Evolutionary conservation across 2,888 invertebrate genomes (phyloP).

Genomic region (Pyrocoelia pectoralis): DNA sequence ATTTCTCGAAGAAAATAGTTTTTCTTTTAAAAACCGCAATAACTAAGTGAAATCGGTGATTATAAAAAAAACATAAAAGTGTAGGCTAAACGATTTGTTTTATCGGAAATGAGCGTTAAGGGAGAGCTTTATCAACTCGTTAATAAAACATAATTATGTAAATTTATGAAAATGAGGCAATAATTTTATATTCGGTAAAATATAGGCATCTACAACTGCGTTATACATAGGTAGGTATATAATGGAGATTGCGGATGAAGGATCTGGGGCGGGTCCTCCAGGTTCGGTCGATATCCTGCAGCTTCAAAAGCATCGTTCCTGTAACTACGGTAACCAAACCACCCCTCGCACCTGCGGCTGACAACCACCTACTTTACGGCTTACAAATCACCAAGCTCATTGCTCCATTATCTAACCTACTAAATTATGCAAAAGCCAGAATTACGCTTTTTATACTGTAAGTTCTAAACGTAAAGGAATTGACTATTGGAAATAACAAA

Average conservation of each 20-base stretch:
- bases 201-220: neutral
- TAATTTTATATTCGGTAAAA: conserved; percentile 3
- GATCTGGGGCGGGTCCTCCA: conserved; percentile 40
- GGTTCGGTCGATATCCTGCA: conserved; percentile 47
- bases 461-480: neutral
- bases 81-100: neutral
- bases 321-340: conserved; percentile 42
- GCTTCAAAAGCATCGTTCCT: conserved; percentile 48
- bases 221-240: too few relatives aligned
- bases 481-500: neutral
- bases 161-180: neutral
- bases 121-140: neutral
- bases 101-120: conserved; percentile 1
- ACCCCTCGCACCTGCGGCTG: conserved; percentile 40
- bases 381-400: conserved; percentile 38
- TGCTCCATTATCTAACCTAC: conserved; percentile 36
- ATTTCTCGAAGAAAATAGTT: too few relatives aligned
- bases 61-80: too few relatives aligned
- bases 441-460: conserved; percentile 21
- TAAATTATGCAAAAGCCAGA: conserved; percentile 31
- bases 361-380: conserved; percentile 36
- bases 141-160: neutral
- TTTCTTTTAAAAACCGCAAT: neutral
- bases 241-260: conserved; percentile 31
- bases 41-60: neutral